These are phyloP conservation scores for Ondatra zibethicus DNA, from an alignment of 2,113 vertebrate genomes.

Conservation along the genomic window DNA sequence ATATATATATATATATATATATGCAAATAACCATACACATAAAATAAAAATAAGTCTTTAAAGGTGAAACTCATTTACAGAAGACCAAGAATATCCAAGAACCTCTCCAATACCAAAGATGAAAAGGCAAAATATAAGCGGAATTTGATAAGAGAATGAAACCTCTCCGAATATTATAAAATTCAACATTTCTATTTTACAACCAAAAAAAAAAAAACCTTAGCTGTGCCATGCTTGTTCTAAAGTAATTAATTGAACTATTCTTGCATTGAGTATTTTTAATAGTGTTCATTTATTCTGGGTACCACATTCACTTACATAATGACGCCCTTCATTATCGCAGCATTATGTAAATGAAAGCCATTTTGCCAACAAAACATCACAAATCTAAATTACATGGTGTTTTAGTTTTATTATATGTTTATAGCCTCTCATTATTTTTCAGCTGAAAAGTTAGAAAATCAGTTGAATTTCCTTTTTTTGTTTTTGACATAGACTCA, in stretches of 20 bases:
- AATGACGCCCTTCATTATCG: not conserved
- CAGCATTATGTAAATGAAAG: slow-evolving; percentile 17
- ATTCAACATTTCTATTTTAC: not conserved
- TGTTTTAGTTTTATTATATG: slow-evolving; percentile 9
- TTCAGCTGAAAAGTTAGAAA: slow-evolving; percentile 32
- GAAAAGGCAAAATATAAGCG: slow-evolving; percentile 22
- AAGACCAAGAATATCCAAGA: not conserved
- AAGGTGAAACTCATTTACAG: not conserved
- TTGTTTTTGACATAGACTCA: slow-evolving; percentile 30
- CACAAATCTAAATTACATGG: not conserved
- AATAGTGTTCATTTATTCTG: slow-evolving; percentile 28
- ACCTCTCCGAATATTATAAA: slow-evolving; percentile 30
- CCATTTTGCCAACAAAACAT: slow-evolving; percentile 14
- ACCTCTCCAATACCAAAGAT: not conserved
- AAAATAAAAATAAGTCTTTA: not conserved
- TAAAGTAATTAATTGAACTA: slow-evolving; percentile 16
- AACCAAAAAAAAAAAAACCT: not conserved
- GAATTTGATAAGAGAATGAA: slow-evolving; percentile 35
- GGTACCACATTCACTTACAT: slow-evolving; percentile 17
- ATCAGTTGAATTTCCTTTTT: slow-evolving; percentile 4
- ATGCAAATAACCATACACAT: no score
- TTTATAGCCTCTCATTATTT: slow-evolving; percentile 17
- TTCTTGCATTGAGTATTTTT: not conserved
- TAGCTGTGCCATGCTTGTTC: not conserved
- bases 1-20: no score